Conservation (phyloP, 1,140 invertebrate species). For the Psix sp. region DNA sequence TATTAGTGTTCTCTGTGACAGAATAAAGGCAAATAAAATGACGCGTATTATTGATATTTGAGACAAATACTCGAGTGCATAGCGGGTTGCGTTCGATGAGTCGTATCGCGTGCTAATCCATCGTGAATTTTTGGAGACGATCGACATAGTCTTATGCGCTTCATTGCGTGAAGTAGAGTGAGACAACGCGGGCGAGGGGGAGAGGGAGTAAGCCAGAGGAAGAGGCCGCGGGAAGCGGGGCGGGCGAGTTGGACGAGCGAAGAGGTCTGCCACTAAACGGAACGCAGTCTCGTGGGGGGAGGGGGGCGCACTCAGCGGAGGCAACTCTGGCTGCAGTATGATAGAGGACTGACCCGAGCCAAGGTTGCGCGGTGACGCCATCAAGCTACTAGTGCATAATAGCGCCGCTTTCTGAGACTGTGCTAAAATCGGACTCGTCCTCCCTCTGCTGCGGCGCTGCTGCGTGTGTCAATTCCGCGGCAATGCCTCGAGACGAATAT, state of each 20-base stretch:
- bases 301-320: conserved; percentile 14
- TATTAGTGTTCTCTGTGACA: too few relatives aligned
- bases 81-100: too few relatives aligned
- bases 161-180: conserved; percentile 51
- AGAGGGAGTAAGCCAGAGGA: conserved; percentile 24
- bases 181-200: conserved; percentile 33
- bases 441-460: conserved; percentile 40
- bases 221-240: conserved; percentile 24
- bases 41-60: too few relatives aligned
- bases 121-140: conserved; percentile 27
- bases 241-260: conserved; percentile 20
- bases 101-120: neutral
- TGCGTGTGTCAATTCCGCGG: conserved; percentile 44
- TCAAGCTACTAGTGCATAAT: conserved; percentile 77
- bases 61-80: too few relatives aligned
- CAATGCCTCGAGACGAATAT: conserved; percentile 36
- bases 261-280: conserved; percentile 46
- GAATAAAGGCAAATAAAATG: too few relatives aligned
- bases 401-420: conserved; percentile 70
- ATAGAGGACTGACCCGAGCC: conserved; percentile 77
- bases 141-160: too few relatives aligned
- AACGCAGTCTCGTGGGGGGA: conserved; percentile 35
- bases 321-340: conserved; percentile 70
- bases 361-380: conserved; percentile 76
- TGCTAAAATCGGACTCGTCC: conserved; percentile 63